phyloP scores from a whole-genome alignment of 1,140 invertebrate genomes.

The Alviniconcha marisindica region DNA sequence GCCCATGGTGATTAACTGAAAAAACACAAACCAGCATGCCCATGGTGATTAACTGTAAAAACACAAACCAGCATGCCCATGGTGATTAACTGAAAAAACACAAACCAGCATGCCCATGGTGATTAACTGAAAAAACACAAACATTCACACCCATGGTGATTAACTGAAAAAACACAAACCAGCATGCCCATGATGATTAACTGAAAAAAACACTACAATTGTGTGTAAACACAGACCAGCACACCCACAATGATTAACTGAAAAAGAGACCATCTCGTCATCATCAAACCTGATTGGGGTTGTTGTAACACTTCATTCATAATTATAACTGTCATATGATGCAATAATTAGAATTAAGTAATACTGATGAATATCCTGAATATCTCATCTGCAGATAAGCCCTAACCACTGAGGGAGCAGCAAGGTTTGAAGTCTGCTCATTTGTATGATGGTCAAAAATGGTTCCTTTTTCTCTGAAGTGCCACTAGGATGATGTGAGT shows the following conservation, averaged over 20 bases:
- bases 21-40: slow-evolving; percentile 53
- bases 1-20: not conserved
- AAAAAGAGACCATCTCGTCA: no score
- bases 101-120: not conserved
- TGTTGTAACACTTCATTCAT: no score
- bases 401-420: no score
- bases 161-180: not conserved
- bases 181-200: not conserved
- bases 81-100: not conserved
- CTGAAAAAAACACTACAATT: not conserved
- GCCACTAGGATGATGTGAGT: no score
- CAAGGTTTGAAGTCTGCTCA: no score
- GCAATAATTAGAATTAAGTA: no score
- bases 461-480: no score
- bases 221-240: not conserved
- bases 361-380: no score
- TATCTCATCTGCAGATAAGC: no score
- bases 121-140: not conserved
- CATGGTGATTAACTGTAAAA: slow-evolving; percentile 71
- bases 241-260: not conserved
- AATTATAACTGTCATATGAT: no score
- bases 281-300: no score
- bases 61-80: not conserved
- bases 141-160: not conserved
- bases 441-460: no score